These are phyloP conservation scores for Zaprionus inermis DNA, from an alignment of 1,140 invertebrate genomes.

Conservation along the genomic window DNA sequence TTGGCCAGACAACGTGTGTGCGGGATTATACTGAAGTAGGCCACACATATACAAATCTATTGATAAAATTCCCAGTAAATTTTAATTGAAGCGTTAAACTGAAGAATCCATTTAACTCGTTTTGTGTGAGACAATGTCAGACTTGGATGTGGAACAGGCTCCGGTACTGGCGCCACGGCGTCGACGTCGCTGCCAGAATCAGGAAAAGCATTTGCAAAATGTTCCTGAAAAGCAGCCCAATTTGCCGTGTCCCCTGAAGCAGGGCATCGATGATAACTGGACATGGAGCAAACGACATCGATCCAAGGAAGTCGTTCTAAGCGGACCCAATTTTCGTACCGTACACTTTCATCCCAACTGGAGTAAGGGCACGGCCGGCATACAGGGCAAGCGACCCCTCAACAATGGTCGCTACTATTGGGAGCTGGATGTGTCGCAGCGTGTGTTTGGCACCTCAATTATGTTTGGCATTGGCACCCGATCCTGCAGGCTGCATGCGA, in stretches of 20 bases:
- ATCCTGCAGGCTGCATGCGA: constrained; percentile 87
- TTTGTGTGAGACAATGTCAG: constrained; percentile 50
- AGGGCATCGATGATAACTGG: constrained; percentile 87
- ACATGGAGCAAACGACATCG: constrained; percentile 87
- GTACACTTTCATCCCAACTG: constrained; percentile 91
- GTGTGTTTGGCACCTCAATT: constrained; percentile 91
- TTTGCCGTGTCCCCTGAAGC: constrained; percentile 48
- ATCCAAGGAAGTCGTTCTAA: constrained; percentile 88
- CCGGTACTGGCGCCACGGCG: not conserved
- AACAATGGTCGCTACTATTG: constrained; percentile 89
- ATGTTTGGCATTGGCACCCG: constrained; percentile 91
- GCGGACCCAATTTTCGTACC: constrained; percentile 85
- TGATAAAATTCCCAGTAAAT: constrained; percentile 19
- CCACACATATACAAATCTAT: not conserved
- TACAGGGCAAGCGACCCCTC: constrained; percentile 87
- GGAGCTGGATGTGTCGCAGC: constrained; percentile 88
- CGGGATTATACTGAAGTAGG: constrained; percentile 17
- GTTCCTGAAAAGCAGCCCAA: not conserved
- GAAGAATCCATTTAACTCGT: constrained; percentile 21
- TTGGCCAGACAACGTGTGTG: not conserved
- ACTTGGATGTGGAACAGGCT: constrained; percentile 50
- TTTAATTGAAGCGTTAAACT: constrained; percentile 21
- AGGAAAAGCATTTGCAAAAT: not conserved
- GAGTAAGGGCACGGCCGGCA: constrained; percentile 90
- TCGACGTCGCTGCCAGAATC: not conserved